A percentile compares a stretch with the other conserved stretches of the same genome.
Conservation (phyloP, 2,888 invertebrate species). For the Drosophila seclusa region DNA sequence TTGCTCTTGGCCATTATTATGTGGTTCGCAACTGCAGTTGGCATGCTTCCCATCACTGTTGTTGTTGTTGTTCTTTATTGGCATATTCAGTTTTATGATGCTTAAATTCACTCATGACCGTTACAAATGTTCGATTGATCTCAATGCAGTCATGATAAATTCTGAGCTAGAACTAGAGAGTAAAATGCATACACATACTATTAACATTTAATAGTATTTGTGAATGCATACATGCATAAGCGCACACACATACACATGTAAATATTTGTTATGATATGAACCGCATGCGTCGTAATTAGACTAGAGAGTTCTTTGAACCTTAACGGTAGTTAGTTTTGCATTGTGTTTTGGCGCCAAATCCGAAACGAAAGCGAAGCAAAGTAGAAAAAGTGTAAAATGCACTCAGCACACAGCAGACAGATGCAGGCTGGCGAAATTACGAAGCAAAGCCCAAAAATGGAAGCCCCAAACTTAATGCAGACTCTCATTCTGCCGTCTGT, state of each 20-base stretch:
- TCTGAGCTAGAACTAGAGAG: constrained; percentile 31
- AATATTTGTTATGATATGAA: constrained; percentile 63
- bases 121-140: constrained; percentile 51
- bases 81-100: constrained; percentile 51
- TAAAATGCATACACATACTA: constrained; percentile 11
- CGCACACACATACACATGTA: background rate
- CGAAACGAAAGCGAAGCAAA: constrained; percentile 55
- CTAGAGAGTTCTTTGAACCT: constrained; percentile 76
- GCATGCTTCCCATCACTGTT: constrained; percentile 43
- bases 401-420: constrained; percentile 30
- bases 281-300: constrained; percentile 67
- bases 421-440: constrained; percentile 21
- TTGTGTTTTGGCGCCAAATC: constrained; percentile 72
- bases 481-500: constrained; percentile 23
- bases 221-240: background rate
- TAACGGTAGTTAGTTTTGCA: constrained; percentile 64
- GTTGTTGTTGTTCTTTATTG: constrained; percentile 57
- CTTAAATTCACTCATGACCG: constrained; percentile 28
- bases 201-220: background rate
- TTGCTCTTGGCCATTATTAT: constrained; percentile 43
- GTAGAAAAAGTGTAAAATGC: constrained; percentile 59
- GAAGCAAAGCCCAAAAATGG: constrained; percentile 51
- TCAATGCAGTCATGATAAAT: constrained; percentile 75
- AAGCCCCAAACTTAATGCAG: constrained; percentile 54
- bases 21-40: constrained; percentile 61